phyloP scores from a whole-genome alignment of 2,113 vertebrate species.

The Semicossyphus pulcher region DNA sequence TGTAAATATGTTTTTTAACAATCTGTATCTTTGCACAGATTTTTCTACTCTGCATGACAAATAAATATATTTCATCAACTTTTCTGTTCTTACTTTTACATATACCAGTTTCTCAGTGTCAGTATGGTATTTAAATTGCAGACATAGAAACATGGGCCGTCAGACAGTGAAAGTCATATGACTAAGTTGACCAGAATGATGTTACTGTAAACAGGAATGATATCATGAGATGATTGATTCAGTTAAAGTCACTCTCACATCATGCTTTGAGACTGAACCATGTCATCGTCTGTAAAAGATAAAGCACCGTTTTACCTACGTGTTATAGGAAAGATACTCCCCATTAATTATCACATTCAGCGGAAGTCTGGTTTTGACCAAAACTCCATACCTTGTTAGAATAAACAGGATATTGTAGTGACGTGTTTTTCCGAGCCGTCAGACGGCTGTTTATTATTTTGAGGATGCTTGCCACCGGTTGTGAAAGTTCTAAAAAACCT shows the following conservation, averaged over 20 bases:
- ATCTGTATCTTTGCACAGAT: conserved; percentile 40
- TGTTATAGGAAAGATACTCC: conserved; percentile 55
- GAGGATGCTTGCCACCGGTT: conserved; percentile 63
- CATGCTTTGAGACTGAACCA: conserved; percentile 17
- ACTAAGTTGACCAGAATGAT: conserved; percentile 65
- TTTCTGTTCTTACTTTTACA: neutral
- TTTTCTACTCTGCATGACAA: conserved; percentile 70
- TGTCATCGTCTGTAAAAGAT: conserved; percentile 16
- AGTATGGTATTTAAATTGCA: neutral
- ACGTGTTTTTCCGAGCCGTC: conserved; percentile 79
- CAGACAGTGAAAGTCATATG: conserved; percentile 78
- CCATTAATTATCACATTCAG: conserved; percentile 47
- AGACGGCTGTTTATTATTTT: conserved; percentile 63
- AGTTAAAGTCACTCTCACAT: conserved; percentile 78
- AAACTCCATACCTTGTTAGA: conserved; percentile 52
- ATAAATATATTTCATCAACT: conserved; percentile 67
- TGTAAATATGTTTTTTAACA: conserved; percentile 68
- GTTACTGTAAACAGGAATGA: conserved; percentile 81
- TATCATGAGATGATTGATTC: conserved; percentile 73
- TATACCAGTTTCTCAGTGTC: neutral
- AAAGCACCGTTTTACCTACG: neutral
- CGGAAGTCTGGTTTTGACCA: conserved; percentile 56
- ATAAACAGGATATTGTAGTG: conserved; percentile 81
- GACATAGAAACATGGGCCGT: neutral
- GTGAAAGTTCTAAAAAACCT: conserved; percentile 73